Evolutionary conservation across 1,140 invertebrate genomes (phyloP).

Genomic region (Meloidogyne exigua): DNA sequence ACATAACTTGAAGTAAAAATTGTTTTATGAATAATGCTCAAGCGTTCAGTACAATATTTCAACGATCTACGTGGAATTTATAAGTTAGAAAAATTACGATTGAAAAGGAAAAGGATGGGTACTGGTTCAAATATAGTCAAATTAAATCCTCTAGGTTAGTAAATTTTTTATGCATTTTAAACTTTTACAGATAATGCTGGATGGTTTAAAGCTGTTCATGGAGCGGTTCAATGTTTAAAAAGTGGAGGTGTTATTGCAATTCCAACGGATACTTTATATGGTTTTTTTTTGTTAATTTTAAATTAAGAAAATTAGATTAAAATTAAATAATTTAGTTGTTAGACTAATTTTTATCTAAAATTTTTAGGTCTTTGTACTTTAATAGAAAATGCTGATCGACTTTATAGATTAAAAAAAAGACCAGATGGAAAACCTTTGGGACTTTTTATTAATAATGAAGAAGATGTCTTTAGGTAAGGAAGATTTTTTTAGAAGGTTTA

Average conservation of each 20-base stretch:
- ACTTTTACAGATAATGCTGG: neutral
- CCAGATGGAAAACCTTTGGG: slow-evolving; percentile 34
- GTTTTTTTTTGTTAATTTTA: no score
- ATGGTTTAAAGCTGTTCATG: slow-evolving; percentile 13
- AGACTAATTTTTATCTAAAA: no score
- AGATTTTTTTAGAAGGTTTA: neutral
- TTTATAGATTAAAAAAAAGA: slow-evolving; percentile 35
- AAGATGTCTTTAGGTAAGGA: neutral
- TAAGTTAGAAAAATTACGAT: slow-evolving; percentile 1
- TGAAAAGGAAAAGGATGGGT: neutral
- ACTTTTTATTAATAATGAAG: slow-evolving; percentile 6
- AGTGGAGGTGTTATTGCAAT: slow-evolving; percentile 38
- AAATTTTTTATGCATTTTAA: neutral
- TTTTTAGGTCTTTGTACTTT: no score
- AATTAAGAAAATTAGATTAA: no score
- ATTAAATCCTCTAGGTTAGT: neutral
- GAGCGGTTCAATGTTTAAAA: slow-evolving; percentile 16
- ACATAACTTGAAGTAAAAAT: neutral
- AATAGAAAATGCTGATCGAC: slow-evolving; percentile 25
- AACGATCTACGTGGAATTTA: neutral
- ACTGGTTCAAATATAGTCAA: slow-evolving; percentile 18
- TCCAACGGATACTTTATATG: slow-evolving; percentile 50
- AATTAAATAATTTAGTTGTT: no score
- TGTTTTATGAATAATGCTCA: neutral
- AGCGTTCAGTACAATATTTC: neutral